Conservation (phyloP, 2,888 invertebrate species). For the Venustoraphidia nigricollis region DNA sequence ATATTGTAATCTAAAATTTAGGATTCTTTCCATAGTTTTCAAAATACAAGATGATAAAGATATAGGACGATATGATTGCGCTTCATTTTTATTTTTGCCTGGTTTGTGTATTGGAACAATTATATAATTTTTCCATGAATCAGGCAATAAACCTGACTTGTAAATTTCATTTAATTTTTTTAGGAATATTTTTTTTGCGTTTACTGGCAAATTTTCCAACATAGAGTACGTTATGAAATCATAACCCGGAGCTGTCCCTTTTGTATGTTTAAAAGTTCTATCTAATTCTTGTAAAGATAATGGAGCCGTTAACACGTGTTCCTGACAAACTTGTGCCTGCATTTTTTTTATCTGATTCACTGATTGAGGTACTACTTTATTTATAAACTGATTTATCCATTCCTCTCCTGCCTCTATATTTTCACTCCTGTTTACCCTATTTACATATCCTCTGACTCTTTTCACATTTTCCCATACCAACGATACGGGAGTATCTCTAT, state of each 20-base stretch:
- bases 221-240: background rate
- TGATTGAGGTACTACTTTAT: background rate
- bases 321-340: background rate
- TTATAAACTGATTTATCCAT: too few relatives aligned
- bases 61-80: background rate
- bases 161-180: background rate
- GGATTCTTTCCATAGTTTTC: too few relatives aligned
- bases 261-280: background rate
- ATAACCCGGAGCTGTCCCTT: background rate
- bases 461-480: background rate
- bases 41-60: too few relatives aligned
- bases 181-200: background rate
- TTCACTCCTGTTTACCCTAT: background rate
- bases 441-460: background rate
- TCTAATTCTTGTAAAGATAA: background rate
- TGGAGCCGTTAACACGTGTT: background rate
- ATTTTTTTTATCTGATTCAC: background rate
- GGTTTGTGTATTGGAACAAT: constrained; percentile 2
- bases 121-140: background rate
- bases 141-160: background rate
- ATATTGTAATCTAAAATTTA: too few relatives aligned
- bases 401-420: background rate
- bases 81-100: background rate
- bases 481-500: background rate
- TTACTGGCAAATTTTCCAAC: background rate